These are phyloP conservation scores for Pogonomyrmex californicus DNA, from an alignment of 1,140 invertebrate species.

Conservation along the genomic window DNA sequence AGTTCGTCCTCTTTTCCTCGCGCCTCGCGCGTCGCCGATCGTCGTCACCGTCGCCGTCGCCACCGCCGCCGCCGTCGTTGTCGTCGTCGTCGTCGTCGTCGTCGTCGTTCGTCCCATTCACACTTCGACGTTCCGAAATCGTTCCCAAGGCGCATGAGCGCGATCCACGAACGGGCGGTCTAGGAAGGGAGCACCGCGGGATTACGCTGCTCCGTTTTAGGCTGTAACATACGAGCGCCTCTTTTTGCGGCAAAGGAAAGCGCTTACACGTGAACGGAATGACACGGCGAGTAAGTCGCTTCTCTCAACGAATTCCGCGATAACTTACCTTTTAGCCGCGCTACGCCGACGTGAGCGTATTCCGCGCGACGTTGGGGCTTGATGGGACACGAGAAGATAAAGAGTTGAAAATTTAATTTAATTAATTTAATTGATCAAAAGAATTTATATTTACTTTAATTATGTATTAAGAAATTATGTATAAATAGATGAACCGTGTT, in stretches of 20 bases:
- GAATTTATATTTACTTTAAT: not conserved
- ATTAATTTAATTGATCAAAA: not conserved
- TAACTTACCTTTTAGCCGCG: slow-evolving; percentile 2
- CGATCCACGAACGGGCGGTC: slow-evolving; percentile 20
- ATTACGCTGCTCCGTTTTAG: slow-evolving; percentile 13
- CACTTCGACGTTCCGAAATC: slow-evolving; percentile 61
- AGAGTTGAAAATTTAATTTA: not conserved
- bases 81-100: slow-evolving; percentile 63
- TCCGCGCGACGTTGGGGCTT: not conserved
- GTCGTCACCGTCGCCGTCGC: slow-evolving; percentile 29
- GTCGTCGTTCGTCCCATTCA: slow-evolving; percentile 70
- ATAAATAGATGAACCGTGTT: not conserved
- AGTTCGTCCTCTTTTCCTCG: slow-evolving; percentile 67
- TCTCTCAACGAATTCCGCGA: not conserved
- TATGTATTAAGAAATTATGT: not conserved
- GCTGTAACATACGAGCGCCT: slow-evolving; percentile 24
- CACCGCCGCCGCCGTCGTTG: slow-evolving; percentile 41
- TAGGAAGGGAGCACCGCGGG: slow-evolving; percentile 50
- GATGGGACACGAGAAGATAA: not conserved
- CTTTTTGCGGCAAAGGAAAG: slow-evolving; percentile 29
- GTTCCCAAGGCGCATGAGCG: slow-evolving; percentile 67
- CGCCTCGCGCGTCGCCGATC: slow-evolving; percentile 44
- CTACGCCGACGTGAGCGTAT: not conserved
- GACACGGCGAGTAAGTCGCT: slow-evolving; percentile 3
- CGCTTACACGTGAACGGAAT: slow-evolving; percentile 31